A percentile compares a stretch with the other conserved stretches of the same genome.
phyloP scores from a whole-genome alignment of 2,113 vertebrate genomes.

The Hemiscyllium ocellatum region DNA sequence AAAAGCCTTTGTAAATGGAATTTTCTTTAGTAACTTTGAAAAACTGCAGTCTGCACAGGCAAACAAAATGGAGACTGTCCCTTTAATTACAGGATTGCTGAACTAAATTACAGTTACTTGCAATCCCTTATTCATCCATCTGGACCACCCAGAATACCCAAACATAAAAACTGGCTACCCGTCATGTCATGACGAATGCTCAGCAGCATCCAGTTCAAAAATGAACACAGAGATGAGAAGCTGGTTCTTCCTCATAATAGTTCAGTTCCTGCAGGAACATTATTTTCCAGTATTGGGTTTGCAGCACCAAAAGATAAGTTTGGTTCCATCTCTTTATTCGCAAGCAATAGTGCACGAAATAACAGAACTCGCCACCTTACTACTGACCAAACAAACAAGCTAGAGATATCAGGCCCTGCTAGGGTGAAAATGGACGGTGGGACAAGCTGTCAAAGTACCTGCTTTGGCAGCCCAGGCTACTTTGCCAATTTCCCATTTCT shows the following conservation, averaged over 20 bases:
- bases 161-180: not conserved
- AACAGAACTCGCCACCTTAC: not conserved
- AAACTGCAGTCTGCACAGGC: not conserved
- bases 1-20: not conserved
- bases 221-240: not conserved
- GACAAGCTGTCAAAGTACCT: not conserved
- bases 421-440: not conserved
- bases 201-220: conserved; percentile 4
- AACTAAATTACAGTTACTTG: conserved; percentile 81
- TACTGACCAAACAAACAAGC: not conserved
- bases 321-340: not conserved
- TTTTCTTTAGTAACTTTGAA: not conserved
- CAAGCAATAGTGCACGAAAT: not conserved
- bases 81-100: conserved; percentile 76
- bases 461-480: too few species aligned
- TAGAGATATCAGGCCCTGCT: not conserved
- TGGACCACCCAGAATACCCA: conserved; percentile 53
- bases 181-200: not conserved
- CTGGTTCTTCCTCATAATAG: not conserved
- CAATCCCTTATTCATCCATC: conserved; percentile 72
- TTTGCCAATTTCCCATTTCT: not conserved
- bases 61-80: conserved; percentile 48
- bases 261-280: not conserved
- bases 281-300: not conserved
- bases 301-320: not conserved